Evolutionary conservation across 1,140 invertebrate species (phyloP).

Genomic region (Acyrthosiphon pisum): DNA sequence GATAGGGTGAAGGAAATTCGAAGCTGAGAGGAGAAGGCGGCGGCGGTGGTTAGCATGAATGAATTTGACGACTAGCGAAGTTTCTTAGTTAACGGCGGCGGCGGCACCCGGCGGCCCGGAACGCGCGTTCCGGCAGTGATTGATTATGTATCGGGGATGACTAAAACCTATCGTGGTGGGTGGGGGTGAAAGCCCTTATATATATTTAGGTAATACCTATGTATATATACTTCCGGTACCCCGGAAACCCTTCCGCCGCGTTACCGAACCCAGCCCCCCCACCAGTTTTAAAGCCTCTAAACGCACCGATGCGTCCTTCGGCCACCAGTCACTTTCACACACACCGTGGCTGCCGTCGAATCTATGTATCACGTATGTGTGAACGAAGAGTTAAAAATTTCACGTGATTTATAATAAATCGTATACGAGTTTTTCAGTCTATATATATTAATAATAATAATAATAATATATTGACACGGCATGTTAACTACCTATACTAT

Average conservation of each 20-base stretch:
- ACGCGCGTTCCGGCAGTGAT: constrained; percentile 51
- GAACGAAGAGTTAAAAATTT: constrained; percentile 27
- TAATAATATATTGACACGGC: not conserved
- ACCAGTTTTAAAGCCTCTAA: constrained; percentile 13
- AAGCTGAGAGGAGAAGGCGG: not conserved
- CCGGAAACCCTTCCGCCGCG: not conserved
- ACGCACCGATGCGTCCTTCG: constrained; percentile 34
- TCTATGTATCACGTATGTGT: not conserved
- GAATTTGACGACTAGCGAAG: constrained; percentile 57
- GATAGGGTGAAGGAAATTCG: not conserved
- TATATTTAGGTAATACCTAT: constrained; percentile 52
- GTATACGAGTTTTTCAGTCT: not conserved
- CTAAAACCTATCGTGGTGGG: constrained; percentile 41
- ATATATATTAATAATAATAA: too few species aligned
- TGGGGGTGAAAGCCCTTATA: constrained; percentile 30
- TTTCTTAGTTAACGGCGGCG: constrained; percentile 57
- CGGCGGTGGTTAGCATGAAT: constrained; percentile 50
- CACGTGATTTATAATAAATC: constrained; percentile 12
- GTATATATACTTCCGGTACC: constrained; percentile 1
- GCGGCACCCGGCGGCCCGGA: constrained; percentile 49
- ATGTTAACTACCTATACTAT: not conserved
- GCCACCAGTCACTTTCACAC: constrained; percentile 32
- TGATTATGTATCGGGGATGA: constrained; percentile 56
- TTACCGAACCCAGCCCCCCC: not conserved
- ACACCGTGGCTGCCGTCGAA: not conserved